Evolutionary conservation across 2,113 vertebrate species (phyloP).

Genomic region (Nyctereutes procyonoides): DNA sequence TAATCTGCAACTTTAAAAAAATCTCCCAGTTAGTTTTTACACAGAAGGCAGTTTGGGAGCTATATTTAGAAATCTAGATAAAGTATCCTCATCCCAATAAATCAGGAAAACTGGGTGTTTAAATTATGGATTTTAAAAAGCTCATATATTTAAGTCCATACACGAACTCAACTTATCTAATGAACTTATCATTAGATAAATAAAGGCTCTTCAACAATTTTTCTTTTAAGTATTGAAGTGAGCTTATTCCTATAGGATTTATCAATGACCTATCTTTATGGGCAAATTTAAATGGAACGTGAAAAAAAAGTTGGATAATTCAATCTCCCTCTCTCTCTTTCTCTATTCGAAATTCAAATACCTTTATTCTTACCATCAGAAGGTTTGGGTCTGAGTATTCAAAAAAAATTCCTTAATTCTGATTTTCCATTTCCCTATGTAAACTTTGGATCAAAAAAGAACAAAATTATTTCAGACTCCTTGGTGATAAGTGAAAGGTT

Average conservation of each 20-base stretch:
- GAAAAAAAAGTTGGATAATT: background rate
- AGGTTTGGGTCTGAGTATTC: background rate
- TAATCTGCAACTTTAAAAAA: background rate
- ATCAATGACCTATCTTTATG: background rate
- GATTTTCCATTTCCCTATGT: background rate
- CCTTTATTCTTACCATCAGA: background rate
- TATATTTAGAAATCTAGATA: background rate
- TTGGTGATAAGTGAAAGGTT: background rate
- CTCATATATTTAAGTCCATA: background rate
- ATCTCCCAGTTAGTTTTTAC: background rate
- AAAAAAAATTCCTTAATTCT: background rate
- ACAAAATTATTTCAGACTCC: background rate
- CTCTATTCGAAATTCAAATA: background rate
- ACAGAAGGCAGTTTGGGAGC: background rate
- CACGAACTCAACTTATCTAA: background rate
- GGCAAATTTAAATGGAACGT: background rate
- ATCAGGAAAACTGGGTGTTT: background rate
- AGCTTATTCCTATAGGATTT: background rate
- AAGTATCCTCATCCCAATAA: background rate
- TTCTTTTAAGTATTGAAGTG: background rate
- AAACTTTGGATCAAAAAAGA: background rate
- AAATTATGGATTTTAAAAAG: background rate
- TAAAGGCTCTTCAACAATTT: conserved; percentile 20
- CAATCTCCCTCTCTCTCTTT: background rate
- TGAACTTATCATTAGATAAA: background rate